Percentiles rank a stretch among this genome's conserved stretches.
phyloP scores from a whole-genome alignment of 1,140 invertebrate genomes.

The Drosophila azteca region DNA sequence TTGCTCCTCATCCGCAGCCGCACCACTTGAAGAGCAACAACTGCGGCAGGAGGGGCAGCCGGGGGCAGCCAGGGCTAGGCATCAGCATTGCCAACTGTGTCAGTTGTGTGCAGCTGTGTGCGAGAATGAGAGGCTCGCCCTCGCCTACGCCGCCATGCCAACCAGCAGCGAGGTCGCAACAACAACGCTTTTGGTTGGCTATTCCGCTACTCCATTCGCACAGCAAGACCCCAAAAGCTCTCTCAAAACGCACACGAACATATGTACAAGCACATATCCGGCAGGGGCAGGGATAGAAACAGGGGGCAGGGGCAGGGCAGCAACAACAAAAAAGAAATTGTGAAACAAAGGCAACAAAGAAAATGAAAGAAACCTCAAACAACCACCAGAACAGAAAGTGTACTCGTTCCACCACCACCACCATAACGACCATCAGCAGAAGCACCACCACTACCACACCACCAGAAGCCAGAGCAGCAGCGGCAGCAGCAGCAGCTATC shows the following conservation, averaged over 20 bases:
- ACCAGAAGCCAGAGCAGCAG: conserved; percentile 3
- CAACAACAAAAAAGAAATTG: conserved; percentile 56
- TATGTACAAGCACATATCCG: conserved; percentile 6
- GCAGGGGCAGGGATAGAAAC: not conserved
- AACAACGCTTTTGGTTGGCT: conserved; percentile 81
- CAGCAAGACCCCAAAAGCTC: conserved; percentile 52
- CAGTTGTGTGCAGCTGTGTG: conserved; percentile 51
- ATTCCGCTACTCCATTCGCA: conserved; percentile 67
- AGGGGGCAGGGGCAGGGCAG: too few species aligned
- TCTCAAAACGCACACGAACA: conserved; percentile 40
- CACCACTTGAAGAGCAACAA: conserved; percentile 38
- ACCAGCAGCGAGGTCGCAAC: conserved; percentile 75
- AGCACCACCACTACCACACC: conserved; percentile 7
- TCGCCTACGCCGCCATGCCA: conserved; percentile 72
- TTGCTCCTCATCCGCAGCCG: not conserved
- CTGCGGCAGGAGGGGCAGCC: not conserved
- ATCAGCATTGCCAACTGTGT: conserved; percentile 58
- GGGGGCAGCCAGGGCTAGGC: too few species aligned
- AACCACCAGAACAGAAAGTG: conserved; percentile 60
- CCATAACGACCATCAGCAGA: conserved; percentile 13
- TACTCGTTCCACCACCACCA: conserved; percentile 8
- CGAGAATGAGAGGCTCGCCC: conserved; percentile 18
- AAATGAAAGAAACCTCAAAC: conserved; percentile 79
- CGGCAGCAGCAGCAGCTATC: conserved; percentile 7
- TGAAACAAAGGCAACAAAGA: conserved; percentile 81